phyloP scores from a whole-genome alignment of 2,888 invertebrate genomes.

The Blastobasis lacticolella region DNA sequence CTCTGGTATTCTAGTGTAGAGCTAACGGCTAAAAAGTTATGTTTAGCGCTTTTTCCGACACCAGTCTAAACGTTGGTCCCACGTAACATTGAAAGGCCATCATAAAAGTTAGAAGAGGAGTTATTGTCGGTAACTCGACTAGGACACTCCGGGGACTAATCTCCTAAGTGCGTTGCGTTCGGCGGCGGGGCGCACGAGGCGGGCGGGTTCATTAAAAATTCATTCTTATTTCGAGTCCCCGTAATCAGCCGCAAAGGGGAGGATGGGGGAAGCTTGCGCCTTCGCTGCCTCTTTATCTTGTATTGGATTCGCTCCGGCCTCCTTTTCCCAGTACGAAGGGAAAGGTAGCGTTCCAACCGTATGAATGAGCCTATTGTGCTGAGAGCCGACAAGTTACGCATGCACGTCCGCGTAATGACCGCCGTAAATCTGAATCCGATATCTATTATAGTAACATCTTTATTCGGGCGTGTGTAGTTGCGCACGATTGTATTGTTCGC shows the following conservation, averaged over 20 bases:
- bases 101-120: constrained; percentile 12
- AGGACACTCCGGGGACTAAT: constrained; percentile 66
- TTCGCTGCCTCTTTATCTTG: constrained; percentile 48
- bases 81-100: background rate
- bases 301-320: constrained; percentile 12
- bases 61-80: constrained; percentile 1
- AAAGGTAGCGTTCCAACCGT: too few relatives aligned
- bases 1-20: too few relatives aligned
- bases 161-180: constrained; percentile 68
- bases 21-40: too few relatives aligned
- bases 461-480: too few relatives aligned
- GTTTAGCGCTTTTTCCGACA: too few relatives aligned
- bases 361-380: too few relatives aligned
- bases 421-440: too few relatives aligned
- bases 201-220: constrained; percentile 68
- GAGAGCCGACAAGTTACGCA: too few relatives aligned
- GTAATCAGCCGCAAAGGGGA: constrained; percentile 62
- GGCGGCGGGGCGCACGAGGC: constrained; percentile 24
- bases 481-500: too few relatives aligned
- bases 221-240: constrained; percentile 67
- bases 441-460: too few relatives aligned
- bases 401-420: too few relatives aligned
- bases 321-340: too few relatives aligned
- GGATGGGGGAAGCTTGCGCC: constrained; percentile 22
- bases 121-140: constrained; percentile 47